Evolutionary conservation across 2,797 vertebrate species (phyloP).

Genomic region (Labroides dimidiatus): DNA sequence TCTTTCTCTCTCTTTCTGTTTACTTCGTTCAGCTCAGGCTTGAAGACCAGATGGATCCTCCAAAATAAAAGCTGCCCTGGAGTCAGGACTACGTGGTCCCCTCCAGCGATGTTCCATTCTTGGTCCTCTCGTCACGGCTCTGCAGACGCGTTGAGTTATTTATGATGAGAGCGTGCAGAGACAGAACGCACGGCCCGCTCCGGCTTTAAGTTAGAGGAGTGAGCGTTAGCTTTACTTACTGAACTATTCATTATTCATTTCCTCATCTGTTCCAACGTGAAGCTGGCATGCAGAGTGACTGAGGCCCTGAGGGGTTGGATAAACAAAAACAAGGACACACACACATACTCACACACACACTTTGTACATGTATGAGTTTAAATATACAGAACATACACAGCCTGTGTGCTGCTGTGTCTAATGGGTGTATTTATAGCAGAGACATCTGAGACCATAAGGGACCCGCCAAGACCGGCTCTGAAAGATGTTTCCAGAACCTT

Average conservation of each 20-base stretch:
- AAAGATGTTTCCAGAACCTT: conserved; percentile 39
- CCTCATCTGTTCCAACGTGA: conserved; percentile 27
- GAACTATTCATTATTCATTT: conserved; percentile 41
- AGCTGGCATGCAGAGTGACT: conserved; percentile 20
- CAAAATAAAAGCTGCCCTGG: not conserved
- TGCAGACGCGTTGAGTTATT: conserved; percentile 52
- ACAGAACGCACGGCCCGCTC: conserved; percentile 25
- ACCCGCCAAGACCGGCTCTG: conserved; percentile 31
- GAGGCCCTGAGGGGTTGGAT: conserved; percentile 6
- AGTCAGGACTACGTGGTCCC: not conserved
- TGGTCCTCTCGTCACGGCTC: conserved; percentile 22
- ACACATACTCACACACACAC: not conserved
- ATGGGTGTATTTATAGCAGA: conserved; percentile 64
- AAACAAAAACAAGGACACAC: not conserved
- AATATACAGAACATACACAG: conserved; percentile 40
- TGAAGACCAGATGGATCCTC: conserved; percentile 31
- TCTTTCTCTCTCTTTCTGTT: conserved; percentile 16
- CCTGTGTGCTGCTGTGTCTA: conserved; percentile 1
- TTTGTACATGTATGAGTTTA: conserved; percentile 17
- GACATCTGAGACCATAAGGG: conserved; percentile 57
- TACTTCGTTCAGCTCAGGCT: conserved; percentile 32
- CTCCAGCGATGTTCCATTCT: conserved; percentile 21
- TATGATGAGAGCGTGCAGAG: conserved; percentile 35
- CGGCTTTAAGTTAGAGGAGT: conserved; percentile 20
- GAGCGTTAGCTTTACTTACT: conserved; percentile 33